A percentile compares a stretch with the other conserved stretches of the same genome.
These are phyloP conservation scores for Colistium nudipinnis DNA, from an alignment of 2,113 vertebrate genomes.

Conservation along the genomic window DNA sequence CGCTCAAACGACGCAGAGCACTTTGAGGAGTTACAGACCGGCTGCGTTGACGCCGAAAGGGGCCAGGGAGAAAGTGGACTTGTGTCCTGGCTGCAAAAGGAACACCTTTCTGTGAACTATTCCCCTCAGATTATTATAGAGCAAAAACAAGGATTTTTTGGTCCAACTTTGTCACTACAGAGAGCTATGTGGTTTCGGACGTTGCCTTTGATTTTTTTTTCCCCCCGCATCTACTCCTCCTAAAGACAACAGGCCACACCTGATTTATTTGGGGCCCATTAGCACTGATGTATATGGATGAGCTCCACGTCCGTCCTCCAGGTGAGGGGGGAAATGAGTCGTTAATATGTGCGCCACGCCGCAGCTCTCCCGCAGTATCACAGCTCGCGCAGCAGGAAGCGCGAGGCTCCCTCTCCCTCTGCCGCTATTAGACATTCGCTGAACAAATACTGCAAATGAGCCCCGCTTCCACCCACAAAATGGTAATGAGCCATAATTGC, in stretches of 20 bases:
- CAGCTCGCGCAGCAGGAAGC: constrained; percentile 58
- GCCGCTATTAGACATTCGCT: constrained; percentile 53
- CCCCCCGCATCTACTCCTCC: constrained; percentile 45
- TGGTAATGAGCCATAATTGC: constrained; percentile 71
- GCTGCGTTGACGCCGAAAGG: not conserved
- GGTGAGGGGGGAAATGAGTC: constrained; percentile 67
- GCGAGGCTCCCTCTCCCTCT: constrained; percentile 46
- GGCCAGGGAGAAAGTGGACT: not conserved
- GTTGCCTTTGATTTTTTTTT: too few species aligned
- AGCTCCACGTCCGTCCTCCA: constrained; percentile 60
- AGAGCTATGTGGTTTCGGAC: too few species aligned
- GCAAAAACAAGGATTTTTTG: constrained; percentile 8
- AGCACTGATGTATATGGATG: constrained; percentile 68
- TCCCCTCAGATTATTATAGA: constrained; percentile 7
- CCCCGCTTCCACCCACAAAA: constrained; percentile 57
- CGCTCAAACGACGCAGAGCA: constrained; percentile 21
- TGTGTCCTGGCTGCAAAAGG: constrained; percentile 17
- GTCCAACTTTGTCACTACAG: constrained; percentile 3
- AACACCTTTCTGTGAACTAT: constrained; percentile 20
- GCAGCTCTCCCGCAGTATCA: constrained; percentile 61
- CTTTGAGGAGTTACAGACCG: constrained; percentile 31
- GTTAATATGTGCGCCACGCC: constrained; percentile 64
- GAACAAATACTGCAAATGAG: constrained; percentile 67
- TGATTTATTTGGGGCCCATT: constrained; percentile 74
- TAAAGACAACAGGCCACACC: constrained; percentile 58